A percentile compares a stretch with the other conserved stretches of the same genome.
Evolutionary conservation across 2,888 invertebrate species (phyloP).

Genomic region (Pheosia gnoma): DNA sequence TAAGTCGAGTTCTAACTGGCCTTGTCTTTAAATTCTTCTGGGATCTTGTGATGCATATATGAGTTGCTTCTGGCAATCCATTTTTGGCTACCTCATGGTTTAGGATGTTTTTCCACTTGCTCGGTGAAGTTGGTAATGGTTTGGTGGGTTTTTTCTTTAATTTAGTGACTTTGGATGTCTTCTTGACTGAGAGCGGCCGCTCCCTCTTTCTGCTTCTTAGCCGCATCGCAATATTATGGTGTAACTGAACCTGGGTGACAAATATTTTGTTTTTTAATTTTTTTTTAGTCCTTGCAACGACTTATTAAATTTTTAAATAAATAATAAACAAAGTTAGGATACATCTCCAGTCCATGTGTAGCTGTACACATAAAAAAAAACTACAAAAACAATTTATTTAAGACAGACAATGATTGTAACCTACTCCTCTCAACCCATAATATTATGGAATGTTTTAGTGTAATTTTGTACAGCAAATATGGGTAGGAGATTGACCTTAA

Average conservation of each 20-base stretch:
- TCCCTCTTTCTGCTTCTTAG: conserved; percentile 87
- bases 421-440: too few relatives aligned
- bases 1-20: conserved; percentile 64
- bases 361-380: too few relatives aligned
- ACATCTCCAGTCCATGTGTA: too few relatives aligned
- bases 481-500: too few relatives aligned
- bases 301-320: too few relatives aligned
- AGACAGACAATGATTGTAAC: too few relatives aligned
- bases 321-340: too few relatives aligned
- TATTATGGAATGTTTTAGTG: too few relatives aligned
- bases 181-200: conserved; percentile 79
- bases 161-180: conserved; percentile 58
- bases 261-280: not conserved
- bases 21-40: conserved; percentile 69
- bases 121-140: conserved; percentile 53
- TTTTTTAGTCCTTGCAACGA: not conserved
- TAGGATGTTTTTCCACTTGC: conserved; percentile 69
- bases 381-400: too few relatives aligned
- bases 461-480: too few relatives aligned
- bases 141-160: conserved; percentile 58
- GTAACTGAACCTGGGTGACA: conserved; percentile 56
- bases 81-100: conserved; percentile 65
- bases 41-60: conserved; percentile 67
- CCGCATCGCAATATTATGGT: conserved; percentile 83
- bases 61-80: conserved; percentile 56